Evolutionary conservation across 2,113 vertebrate species (phyloP).

Genomic region (Brachionichthys hirsutus): DNA sequence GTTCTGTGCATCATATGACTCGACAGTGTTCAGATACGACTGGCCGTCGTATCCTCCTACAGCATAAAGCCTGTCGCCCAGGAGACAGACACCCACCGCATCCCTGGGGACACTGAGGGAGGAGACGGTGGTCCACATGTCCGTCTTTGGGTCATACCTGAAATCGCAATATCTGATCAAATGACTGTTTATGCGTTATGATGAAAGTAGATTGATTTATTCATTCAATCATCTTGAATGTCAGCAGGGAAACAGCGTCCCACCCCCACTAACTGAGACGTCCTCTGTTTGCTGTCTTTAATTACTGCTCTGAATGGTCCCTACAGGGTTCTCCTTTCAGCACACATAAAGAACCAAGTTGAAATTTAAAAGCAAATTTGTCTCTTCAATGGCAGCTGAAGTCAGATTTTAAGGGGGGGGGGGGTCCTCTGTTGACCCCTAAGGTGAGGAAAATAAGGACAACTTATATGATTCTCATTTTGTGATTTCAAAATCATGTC

Average conservation of each 20-base stretch:
- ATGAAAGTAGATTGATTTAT: too few relatives aligned
- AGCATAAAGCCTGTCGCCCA: constrained; percentile 90
- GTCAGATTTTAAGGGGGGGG: too few relatives aligned
- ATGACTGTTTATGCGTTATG: too few relatives aligned
- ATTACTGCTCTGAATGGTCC: too few relatives aligned
- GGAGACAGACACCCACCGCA: constrained; percentile 88
- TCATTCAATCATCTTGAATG: not conserved
- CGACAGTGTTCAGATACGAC: constrained; percentile 88
- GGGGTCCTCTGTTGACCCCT: too few relatives aligned
- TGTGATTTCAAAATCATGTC: too few relatives aligned
- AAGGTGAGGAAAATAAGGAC: too few relatives aligned
- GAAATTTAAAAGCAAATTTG: not conserved
- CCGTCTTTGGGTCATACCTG: constrained; percentile 95
- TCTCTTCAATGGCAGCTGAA: too few relatives aligned
- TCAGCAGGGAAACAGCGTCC: not conserved
- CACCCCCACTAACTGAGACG: constrained; percentile 10
- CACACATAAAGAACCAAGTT: not conserved
- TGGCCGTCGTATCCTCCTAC: constrained; percentile 96
- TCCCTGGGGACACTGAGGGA: constrained; percentile 90
- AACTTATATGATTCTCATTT: too few relatives aligned
- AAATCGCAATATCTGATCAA: constrained; percentile 11
- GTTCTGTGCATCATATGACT: constrained; percentile 94
- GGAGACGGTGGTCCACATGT: constrained; percentile 92
- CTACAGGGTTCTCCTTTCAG: not conserved
- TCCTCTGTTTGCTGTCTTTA: too few relatives aligned